phyloP scores from a whole-genome alignment of 2,113 vertebrate genomes.

The Protomyctophum bolini region DNA sequence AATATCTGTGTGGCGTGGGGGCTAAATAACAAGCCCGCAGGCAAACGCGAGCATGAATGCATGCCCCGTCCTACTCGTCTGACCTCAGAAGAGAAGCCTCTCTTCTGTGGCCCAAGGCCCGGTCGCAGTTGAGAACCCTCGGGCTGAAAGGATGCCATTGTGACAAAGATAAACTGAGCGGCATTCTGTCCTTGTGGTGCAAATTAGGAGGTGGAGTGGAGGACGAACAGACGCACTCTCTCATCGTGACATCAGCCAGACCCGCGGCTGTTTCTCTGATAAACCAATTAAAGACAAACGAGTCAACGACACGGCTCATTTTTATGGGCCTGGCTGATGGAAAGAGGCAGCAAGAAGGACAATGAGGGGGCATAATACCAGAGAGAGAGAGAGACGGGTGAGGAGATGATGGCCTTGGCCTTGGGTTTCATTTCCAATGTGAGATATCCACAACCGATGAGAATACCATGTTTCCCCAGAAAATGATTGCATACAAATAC shows the following conservation, averaged over 20 bases:
- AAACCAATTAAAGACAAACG: slow-evolving; percentile 41
- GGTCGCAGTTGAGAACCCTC: slow-evolving; percentile 18
- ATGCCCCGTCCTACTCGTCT: slow-evolving; percentile 42
- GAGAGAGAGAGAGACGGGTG: background rate
- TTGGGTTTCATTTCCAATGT: too few relatives aligned
- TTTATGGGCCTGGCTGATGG: slow-evolving; percentile 10
- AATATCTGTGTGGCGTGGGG: slow-evolving; percentile 15
- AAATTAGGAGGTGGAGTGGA: slow-evolving; percentile 31
- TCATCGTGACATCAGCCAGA: slow-evolving; percentile 14
- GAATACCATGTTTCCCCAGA: too few relatives aligned
- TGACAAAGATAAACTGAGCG: slow-evolving; percentile 39
- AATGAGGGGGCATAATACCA: background rate
- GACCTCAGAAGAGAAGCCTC: slow-evolving; percentile 24
- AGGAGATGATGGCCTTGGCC: too few relatives aligned
- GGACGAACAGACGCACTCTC: slow-evolving; percentile 17
- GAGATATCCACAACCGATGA: too few relatives aligned
- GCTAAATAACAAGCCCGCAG: slow-evolving; percentile 12
- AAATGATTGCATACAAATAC: too few relatives aligned
- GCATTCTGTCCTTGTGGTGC: background rate
- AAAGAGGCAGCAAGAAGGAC: background rate
- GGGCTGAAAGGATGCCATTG: slow-evolving; percentile 54
- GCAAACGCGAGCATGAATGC: slow-evolving; percentile 13
- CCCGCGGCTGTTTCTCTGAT: slow-evolving; percentile 24
- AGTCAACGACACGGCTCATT: background rate
- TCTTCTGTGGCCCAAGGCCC: slow-evolving; percentile 14